phyloP scores from a whole-genome alignment of 2,113 vertebrate genomes.

The Todiramphus saurophagus region DNA sequence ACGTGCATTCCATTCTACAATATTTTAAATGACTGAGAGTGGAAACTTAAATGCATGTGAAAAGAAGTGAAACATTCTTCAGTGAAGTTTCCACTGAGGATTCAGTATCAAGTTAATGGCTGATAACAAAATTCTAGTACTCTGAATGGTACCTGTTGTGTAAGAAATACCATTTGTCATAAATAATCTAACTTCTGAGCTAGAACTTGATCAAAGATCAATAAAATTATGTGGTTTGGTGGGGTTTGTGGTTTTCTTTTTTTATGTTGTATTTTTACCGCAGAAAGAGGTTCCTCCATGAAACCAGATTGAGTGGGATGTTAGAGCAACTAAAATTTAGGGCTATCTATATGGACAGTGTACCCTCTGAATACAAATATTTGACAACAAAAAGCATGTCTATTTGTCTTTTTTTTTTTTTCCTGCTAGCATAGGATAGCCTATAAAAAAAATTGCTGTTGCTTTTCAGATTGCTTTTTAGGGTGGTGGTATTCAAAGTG shows the following conservation, averaged over 20 bases:
- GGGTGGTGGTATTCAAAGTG: neutral
- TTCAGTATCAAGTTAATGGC: neutral
- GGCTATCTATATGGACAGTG: neutral
- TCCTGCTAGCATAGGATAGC: neutral
- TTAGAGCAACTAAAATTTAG: neutral
- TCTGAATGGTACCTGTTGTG: neutral
- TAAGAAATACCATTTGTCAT: neutral
- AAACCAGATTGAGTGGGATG: neutral
- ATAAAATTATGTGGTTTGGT: neutral
- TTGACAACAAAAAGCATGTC: neutral
- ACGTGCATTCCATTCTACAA: neutral
- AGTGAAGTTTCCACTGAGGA: neutral
- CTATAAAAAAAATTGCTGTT: neutral
- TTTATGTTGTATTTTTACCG: neutral
- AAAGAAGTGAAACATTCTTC: neutral
- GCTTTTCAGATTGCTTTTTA: slow-evolving; percentile 9
- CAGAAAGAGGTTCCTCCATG: neutral
- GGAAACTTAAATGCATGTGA: neutral
- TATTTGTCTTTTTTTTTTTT: no score
- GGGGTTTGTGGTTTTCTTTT: fast-evolving
- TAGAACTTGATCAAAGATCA: neutral
- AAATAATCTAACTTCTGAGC: neutral
- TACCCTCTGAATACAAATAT: neutral
- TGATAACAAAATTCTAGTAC: neutral
- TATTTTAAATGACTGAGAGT: neutral